Conservation (phyloP, 2,888 invertebrate genomes). For the Gortyna flavago region DNA sequence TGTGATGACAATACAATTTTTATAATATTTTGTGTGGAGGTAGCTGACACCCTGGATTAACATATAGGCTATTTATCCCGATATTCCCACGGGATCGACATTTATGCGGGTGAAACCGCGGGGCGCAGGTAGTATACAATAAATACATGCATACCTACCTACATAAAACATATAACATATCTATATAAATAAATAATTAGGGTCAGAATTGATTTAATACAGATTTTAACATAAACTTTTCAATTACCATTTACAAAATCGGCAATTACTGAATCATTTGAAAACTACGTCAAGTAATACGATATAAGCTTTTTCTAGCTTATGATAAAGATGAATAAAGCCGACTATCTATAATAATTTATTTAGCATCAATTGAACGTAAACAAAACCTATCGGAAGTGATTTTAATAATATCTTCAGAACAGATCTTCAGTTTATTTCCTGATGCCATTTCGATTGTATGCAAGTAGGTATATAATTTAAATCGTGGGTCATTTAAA, state of each 20-base stretch:
- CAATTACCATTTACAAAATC: background rate
- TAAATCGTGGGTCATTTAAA: constrained; percentile 21
- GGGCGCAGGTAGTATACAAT: too few relatives aligned
- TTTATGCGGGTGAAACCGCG: too few relatives aligned
- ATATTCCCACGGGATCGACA: too few relatives aligned
- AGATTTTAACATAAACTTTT: background rate
- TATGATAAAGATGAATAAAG: background rate
- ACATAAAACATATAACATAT: too few relatives aligned
- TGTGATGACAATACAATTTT: too few relatives aligned
- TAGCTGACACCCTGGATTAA: too few relatives aligned
- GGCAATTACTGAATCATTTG: background rate
- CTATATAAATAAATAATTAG: too few relatives aligned
- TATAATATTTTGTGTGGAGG: too few relatives aligned
- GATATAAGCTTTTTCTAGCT: background rate
- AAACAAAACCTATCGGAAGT: constrained; percentile 21
- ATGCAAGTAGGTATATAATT: constrained; percentile 17
- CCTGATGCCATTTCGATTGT: constrained; percentile 39
- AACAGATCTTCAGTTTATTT: constrained; percentile 13
- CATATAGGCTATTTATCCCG: too few relatives aligned
- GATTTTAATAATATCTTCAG: constrained; percentile 27
- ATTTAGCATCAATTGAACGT: constrained; percentile 8
- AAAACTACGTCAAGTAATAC: constrained; percentile 7
- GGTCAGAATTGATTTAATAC: too few relatives aligned
- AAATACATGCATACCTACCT: too few relatives aligned
- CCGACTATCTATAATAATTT: background rate